These are phyloP conservation scores for Charanyca ferruginea DNA, from an alignment of 2,888 invertebrate genomes.

Conservation along the genomic window DNA sequence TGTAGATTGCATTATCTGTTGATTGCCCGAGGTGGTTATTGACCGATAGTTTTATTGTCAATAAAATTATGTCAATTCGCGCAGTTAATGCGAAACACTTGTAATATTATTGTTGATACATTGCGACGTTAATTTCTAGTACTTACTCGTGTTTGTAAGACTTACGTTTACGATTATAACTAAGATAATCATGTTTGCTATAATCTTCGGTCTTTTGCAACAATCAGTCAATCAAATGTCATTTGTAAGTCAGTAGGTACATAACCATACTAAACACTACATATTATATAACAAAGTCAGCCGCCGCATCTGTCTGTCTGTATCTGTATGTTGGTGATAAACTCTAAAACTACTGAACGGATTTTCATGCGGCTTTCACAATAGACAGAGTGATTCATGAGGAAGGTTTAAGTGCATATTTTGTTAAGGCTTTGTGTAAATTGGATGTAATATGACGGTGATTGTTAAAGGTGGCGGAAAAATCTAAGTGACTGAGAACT, in stretches of 20 bases:
- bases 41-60: conserved; percentile 54
- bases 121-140: conserved; percentile 42
- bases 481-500: too few relatives aligned
- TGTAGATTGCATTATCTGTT: conserved; percentile 62
- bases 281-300: too few relatives aligned
- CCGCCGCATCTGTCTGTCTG: too few relatives aligned
- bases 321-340: too few relatives aligned
- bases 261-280: too few relatives aligned
- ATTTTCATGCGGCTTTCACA: too few relatives aligned
- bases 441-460: too few relatives aligned
- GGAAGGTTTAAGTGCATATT: too few relatives aligned
- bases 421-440: too few relatives aligned
- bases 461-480: too few relatives aligned
- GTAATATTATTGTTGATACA: conserved; percentile 50
- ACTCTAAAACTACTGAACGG: too few relatives aligned
- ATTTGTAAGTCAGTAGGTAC: background rate
- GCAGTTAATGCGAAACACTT: conserved; percentile 42
- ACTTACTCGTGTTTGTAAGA: conserved; percentile 6
- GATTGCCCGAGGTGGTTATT: conserved; percentile 55
- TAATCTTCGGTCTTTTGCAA: conserved; percentile 2
- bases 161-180: conserved; percentile 27
- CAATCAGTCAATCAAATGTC: background rate
- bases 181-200: conserved; percentile 11
- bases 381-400: too few relatives aligned
- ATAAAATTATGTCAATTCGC: conserved; percentile 53